phyloP scores from a whole-genome alignment of 2,888 invertebrate species.

The Pheosia tremula region DNA sequence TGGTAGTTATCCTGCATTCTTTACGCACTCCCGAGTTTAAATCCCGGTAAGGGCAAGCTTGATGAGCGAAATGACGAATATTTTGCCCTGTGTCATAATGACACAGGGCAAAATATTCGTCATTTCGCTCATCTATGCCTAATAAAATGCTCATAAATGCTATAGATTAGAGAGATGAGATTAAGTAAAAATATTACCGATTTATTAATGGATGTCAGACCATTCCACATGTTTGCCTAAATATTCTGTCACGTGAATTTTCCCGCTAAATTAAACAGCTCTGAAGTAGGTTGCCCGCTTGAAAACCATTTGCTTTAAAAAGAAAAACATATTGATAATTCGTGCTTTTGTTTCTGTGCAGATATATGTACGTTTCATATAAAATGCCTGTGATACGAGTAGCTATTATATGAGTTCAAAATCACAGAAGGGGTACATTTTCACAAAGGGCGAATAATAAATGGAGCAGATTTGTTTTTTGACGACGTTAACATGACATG shows the following conservation, averaged over 20 bases:
- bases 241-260: background rate
- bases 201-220: too few relatives aligned
- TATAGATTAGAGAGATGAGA: too few relatives aligned
- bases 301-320: background rate
- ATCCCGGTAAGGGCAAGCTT: too few relatives aligned
- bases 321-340: background rate
- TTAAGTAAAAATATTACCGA: too few relatives aligned
- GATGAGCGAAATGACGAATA: too few relatives aligned
- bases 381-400: background rate
- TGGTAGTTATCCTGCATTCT: too few relatives aligned
- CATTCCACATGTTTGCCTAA: background rate
- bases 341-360: background rate
- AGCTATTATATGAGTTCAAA: background rate
- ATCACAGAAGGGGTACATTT: background rate
- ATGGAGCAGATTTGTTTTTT: conserved; percentile 2
- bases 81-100: too few relatives aligned
- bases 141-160: too few relatives aligned
- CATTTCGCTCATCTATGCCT: too few relatives aligned
- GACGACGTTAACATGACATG: background rate
- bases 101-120: too few relatives aligned
- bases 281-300: background rate
- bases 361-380: background rate
- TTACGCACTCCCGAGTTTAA: too few relatives aligned
- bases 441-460: conserved; percentile 2
- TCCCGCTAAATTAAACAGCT: too few relatives aligned